These are phyloP conservation scores for Drepana falcataria DNA, from an alignment of 2,888 invertebrate genomes.

Conservation along the genomic window DNA sequence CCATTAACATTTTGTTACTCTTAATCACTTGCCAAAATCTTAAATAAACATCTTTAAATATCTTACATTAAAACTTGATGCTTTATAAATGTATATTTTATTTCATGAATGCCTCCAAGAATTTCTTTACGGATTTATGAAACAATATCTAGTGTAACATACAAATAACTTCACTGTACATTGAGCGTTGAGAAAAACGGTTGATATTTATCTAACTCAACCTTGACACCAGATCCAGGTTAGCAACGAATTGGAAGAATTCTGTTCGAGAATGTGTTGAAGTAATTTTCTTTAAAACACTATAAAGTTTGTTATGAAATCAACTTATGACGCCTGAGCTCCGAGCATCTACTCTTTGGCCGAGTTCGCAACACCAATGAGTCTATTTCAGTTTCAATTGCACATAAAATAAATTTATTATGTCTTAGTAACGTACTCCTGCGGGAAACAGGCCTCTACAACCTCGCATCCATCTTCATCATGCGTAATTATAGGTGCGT, in stretches of 20 bases:
- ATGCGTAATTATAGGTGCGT: slow-evolving; percentile 1
- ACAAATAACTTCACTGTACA: too few relatives aligned
- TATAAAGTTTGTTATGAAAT: slow-evolving; percentile 14
- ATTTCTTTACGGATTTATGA: too few relatives aligned
- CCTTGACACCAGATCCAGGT: too few relatives aligned
- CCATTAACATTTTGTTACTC: slow-evolving; percentile 1
- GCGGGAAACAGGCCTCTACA: slow-evolving; percentile 33
- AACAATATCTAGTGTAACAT: too few relatives aligned
- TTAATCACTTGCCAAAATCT: not conserved
- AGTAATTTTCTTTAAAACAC: slow-evolving; percentile 10
- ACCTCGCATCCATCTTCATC: slow-evolving; percentile 18
- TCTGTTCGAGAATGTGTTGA: not conserved
- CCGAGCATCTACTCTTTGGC: slow-evolving; percentile 12
- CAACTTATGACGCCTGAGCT: slow-evolving; percentile 6
- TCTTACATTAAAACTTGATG: not conserved
- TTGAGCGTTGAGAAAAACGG: too few relatives aligned
- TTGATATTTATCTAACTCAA: too few relatives aligned
- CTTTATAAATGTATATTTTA: not conserved
- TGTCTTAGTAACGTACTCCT: slow-evolving; percentile 37
- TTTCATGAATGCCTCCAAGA: not conserved
- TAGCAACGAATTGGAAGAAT: too few relatives aligned
- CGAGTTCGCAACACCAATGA: slow-evolving; percentile 33
- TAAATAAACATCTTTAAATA: not conserved
- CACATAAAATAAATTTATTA: slow-evolving; percentile 70
- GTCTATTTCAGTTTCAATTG: slow-evolving; percentile 65